Evolutionary conservation across 2,888 invertebrate species (phyloP), one percentile per base, ranked within the genome.

Genomic region (Megaustenia siamemsis): DNA sequence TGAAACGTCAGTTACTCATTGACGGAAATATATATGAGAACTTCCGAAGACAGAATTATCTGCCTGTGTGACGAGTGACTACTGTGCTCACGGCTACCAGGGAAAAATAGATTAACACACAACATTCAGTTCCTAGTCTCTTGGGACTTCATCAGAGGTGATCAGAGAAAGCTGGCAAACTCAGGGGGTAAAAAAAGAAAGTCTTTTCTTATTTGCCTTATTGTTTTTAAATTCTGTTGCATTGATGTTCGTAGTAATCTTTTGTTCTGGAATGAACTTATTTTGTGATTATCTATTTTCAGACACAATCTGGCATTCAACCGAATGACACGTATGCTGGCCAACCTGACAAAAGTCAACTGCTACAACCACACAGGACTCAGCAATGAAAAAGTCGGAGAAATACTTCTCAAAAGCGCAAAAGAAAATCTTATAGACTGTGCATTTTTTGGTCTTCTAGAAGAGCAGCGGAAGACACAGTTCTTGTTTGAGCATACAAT

Each of bases 371-470:
- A 91, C 86, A 82, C 90, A 40, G 66, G 85, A 24, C 18, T 66
- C 63, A 49, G 49, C 38, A 12, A 68, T 91, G 86, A 88, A 24
- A 79, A 88, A 43, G 86, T 92, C 12, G 88, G 91, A 73, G 81
- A 87, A 82, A 96, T 98, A 76, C 96, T 99, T 96, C 95, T 99
- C 88, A 97, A 75, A 56, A 98, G 98, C 92, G 99, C 99, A 81
- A 99, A 99, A 95, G 96, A 96, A 89, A 99, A 99, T 95, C 95
- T 99, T 84, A 96, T 97, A 87, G 53, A 71, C 2, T 96, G 97
- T 76, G 97, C 99, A 82, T 99, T 98, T 94, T 99, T 99, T 94
- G 99, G 99, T 88, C 96, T 99, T 88, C 98, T 98, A 12, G 99
- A 99, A 95, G 96, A 96, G 94, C 99, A 99, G 95, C 97, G 97